Evolutionary conservation across 35 echinoderm and acorn worm genomes (phyloP), one percentile per base, ranked within the genome.

Genomic region (Apostichopus parvimensis): DNA sequence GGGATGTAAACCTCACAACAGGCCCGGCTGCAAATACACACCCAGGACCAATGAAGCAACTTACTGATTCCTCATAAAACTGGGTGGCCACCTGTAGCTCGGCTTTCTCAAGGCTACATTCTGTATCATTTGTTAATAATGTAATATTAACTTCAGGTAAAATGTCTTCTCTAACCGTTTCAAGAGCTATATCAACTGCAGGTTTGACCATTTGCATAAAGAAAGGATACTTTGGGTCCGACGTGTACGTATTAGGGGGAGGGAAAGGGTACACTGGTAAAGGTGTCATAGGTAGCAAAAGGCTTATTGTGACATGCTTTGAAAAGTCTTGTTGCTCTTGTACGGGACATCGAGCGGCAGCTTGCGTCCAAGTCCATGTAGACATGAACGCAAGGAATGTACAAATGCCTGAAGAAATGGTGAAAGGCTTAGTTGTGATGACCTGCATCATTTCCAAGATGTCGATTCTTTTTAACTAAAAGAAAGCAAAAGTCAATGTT

Each of bases 141-240:
- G 79, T 68, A 22, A 95, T 87, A 25, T 93, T 91, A 13, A 14
- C 22, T 57, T 61, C 56, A 34, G 83, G 83, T 23, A 90, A 72
- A 21, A 93, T 75, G 34, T 18, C 64, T 11, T 8, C 14, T 11
- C 21, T 58, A 2, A 91, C 87, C n/a, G 57, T 80, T 75, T 91
- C 75, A 7, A 93, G 77, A 3, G 94, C 94, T 28, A 95, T 95
- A 78, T 95, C 94, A 21, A 95, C 28, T 9, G 87, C 94, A 86
- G 94, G 94, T 12, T 54, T 53, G 8, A 90, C 26, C 94, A 95
- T 95, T 68, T 95, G 87, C 53, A 77, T 56, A 80, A 90, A 90
- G 80, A 85, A 95, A 79, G 94, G 94, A 9, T 93, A 95, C 57
- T 68, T 91, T 9, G 54, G 85, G 56, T 88, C 53, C 0, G 61